These are phyloP conservation scores for Acleris literana DNA, from an alignment of 2,888 invertebrate species.

Conservation along the genomic window DNA sequence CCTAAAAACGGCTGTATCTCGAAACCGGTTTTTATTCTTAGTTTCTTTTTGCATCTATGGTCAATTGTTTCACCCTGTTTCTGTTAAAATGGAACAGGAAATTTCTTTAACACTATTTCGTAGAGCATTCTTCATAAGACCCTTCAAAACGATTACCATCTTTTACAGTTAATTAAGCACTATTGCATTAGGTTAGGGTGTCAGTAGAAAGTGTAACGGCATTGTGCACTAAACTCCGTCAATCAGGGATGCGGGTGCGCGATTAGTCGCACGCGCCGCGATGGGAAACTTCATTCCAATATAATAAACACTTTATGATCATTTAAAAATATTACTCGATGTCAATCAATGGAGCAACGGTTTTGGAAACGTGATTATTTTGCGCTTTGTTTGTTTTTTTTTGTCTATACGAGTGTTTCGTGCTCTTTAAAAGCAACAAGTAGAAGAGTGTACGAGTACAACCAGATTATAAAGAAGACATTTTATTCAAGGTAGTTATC, in stretches of 20 bases:
- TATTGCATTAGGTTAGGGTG: conserved; percentile 48
- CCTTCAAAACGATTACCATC: conserved; percentile 18
- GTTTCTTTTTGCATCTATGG: too few relatives aligned
- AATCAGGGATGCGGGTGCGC: conserved; percentile 79
- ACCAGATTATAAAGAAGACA: too few relatives aligned
- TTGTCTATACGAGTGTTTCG: background rate
- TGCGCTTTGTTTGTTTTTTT: background rate
- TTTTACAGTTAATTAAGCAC: conserved; percentile 33
- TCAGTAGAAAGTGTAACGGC: conserved; percentile 69
- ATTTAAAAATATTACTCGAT: conserved; percentile 49
- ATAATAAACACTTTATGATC: conserved; percentile 65
- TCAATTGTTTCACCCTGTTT: too few relatives aligned
- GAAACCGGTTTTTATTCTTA: too few relatives aligned
- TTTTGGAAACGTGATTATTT: background rate
- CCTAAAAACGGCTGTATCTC: too few relatives aligned
- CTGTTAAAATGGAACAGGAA: too few relatives aligned
- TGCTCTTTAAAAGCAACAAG: background rate
- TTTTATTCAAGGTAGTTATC: too few relatives aligned
- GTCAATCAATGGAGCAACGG: conserved; percentile 9
- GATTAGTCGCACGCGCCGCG: conserved; percentile 77
- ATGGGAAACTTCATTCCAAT: conserved; percentile 66
- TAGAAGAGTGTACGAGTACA: too few relatives aligned
- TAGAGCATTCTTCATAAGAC: background rate
- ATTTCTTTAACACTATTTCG: too few relatives aligned
- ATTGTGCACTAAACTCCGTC: conserved; percentile 64